Conservation (phyloP, 2,797 vertebrate species). For the Ispidina picta region DNA sequence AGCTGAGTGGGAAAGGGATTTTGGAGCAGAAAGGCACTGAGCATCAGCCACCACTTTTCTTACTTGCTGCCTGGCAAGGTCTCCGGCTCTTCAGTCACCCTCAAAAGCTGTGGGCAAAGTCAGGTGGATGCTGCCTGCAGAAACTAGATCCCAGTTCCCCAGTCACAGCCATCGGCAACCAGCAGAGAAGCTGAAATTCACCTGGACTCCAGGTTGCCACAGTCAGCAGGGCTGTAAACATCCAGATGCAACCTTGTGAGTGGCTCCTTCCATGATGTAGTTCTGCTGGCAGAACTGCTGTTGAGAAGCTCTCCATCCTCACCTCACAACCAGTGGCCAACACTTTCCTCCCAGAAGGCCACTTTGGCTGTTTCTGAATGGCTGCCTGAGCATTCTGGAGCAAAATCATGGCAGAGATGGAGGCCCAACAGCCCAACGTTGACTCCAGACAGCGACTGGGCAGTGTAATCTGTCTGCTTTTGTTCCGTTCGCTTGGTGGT, state of each 20-base stretch:
- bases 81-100: not conserved
- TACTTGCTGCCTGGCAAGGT: not conserved
- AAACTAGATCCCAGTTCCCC: not conserved
- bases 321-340: not conserved
- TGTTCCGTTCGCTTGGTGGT: constrained; percentile 79
- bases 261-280: accelerated
- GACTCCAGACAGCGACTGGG: constrained; percentile 77
- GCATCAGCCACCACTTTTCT: not conserved
- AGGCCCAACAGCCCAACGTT: constrained; percentile 69
- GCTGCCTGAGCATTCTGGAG: constrained; percentile 63
- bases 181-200: not conserved
- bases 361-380: constrained; percentile 4
- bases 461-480: constrained; percentile 81
- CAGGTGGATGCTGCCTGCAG: not conserved
- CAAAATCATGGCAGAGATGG: constrained; percentile 38
- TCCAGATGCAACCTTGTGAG: accelerated
- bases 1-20: not conserved
- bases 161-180: accelerated
- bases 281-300: not conserved
- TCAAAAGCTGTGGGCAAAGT: not conserved
- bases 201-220: not conserved
- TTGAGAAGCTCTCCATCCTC: not conserved
- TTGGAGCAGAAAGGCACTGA: not conserved
- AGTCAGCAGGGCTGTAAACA: not conserved
- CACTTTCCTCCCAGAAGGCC: not conserved